These are phyloP conservation scores for Cliona cf. orientalis DNA, from an alignment of 37 sponge, comb jelly and placozoan genomes.

Conservation along the genomic window DNA sequence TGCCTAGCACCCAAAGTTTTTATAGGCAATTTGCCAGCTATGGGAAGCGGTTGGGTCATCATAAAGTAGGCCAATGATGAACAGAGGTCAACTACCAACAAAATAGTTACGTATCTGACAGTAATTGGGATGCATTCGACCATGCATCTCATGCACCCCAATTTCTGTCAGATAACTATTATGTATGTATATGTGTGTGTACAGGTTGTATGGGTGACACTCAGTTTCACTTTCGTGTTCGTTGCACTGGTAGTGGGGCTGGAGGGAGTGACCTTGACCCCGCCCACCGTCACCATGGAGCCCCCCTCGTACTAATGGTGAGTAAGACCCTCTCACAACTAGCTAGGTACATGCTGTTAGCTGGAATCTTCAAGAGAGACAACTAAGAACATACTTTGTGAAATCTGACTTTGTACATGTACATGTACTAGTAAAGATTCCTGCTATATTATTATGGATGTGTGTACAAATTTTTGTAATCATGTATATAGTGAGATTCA, in stretches of 20 bases:
- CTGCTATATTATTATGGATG: background rate
- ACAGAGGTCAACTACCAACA: too few relatives aligned
- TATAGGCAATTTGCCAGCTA: too few relatives aligned
- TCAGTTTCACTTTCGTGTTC: conserved; percentile 91
- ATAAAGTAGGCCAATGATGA: too few relatives aligned
- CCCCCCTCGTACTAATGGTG: conserved; percentile 81
- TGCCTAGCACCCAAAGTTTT: too few relatives aligned
- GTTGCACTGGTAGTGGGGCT: conserved; percentile 76
- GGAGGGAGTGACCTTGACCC: conserved; percentile 60
- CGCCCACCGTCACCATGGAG: conserved; percentile 35
- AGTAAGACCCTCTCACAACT: background rate
- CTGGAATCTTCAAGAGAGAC: background rate
- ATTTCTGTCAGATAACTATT: too few relatives aligned
- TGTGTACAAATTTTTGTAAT: background rate
- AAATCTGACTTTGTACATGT: background rate
- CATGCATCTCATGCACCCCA: too few relatives aligned
- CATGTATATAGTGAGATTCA: background rate
- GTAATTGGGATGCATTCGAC: too few relatives aligned
- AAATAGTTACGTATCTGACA: too few relatives aligned
- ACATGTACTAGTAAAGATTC: background rate
- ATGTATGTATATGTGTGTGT: too few relatives aligned
- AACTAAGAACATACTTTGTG: background rate
- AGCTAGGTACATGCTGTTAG: background rate
- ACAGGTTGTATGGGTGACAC: conserved; percentile 96
- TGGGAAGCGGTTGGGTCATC: too few relatives aligned